Evolutionary conservation across 2,888 invertebrate species (phyloP).

Genomic region (Xylota segnis): DNA sequence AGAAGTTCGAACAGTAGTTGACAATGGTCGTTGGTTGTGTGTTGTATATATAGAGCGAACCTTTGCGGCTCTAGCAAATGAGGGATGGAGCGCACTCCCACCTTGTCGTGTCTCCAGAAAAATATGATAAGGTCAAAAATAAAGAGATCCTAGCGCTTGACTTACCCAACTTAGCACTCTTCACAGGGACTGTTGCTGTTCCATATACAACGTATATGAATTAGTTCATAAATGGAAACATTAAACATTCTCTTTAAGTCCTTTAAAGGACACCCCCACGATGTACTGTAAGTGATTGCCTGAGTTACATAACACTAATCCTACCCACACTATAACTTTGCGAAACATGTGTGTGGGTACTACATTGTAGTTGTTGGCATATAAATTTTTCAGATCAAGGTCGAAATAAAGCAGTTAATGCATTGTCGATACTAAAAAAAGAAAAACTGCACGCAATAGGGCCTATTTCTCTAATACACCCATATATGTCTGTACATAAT

Average conservation of each 20-base stretch:
- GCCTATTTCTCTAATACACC: slow-evolving; percentile 9
- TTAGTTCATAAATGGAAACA: too few species aligned
- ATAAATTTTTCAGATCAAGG: slow-evolving; percentile 11
- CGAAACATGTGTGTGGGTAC: slow-evolving; percentile 8
- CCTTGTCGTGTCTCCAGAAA: too few species aligned
- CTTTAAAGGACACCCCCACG: not conserved
- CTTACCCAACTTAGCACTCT: too few species aligned
- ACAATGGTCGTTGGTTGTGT: too few species aligned
- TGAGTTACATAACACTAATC: not conserved
- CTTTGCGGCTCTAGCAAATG: too few species aligned
- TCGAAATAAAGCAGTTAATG: slow-evolving; percentile 41
- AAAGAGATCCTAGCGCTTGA: too few species aligned
- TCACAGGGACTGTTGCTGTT: too few species aligned
- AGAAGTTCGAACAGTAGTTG: too few species aligned
- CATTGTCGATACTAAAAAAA: slow-evolving; percentile 24
- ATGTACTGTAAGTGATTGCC: not conserved
- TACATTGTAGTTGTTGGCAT: not conserved
- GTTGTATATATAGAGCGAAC: too few species aligned
- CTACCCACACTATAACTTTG: not conserved
- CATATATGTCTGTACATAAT: not conserved
- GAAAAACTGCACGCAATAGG: slow-evolving; percentile 11
- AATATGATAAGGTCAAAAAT: too few species aligned
- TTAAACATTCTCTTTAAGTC: not conserved
- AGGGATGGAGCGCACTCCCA: too few species aligned
- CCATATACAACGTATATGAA: too few species aligned